phyloP scores from a whole-genome alignment of 2,888 invertebrate species.

The Petrophora chlorosata region DNA sequence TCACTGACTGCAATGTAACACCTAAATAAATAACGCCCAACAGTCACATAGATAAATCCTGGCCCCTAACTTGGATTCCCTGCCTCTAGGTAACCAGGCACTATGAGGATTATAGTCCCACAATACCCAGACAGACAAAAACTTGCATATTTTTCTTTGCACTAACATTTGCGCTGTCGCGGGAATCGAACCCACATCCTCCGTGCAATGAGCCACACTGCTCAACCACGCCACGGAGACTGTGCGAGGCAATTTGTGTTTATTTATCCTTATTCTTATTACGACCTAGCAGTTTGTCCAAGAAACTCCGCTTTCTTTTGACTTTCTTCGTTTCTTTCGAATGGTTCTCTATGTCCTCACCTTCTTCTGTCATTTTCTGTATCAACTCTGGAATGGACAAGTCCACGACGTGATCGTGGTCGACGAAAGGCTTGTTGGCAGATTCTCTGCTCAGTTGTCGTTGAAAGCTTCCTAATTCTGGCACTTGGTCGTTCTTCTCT shows the following conservation, averaged over 20 bases:
- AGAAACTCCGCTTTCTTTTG: conserved; percentile 77
- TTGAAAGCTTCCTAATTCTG: conserved; percentile 64
- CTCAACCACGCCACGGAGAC: too few species aligned
- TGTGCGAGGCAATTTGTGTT: too few species aligned
- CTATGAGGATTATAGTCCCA: too few species aligned
- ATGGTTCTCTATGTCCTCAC: conserved; percentile 61
- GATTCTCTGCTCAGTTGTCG: conserved; percentile 64
- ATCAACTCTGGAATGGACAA: conserved; percentile 72
- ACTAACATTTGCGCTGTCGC: too few species aligned
- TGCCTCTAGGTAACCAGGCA: too few species aligned
- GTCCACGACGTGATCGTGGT: conserved; percentile 57
- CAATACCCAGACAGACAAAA: too few species aligned
- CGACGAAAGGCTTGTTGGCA: conserved; percentile 47
- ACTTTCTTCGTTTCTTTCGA: conserved; percentile 65
- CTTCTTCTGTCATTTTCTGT: conserved; percentile 71
- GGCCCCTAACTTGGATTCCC: too few species aligned
- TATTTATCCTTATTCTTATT: conserved; percentile 67
- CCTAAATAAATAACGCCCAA: too few species aligned
- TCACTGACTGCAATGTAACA: conserved; percentile 49
- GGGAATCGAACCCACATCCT: too few species aligned
- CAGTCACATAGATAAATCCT: too few species aligned
- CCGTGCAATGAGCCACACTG: too few species aligned
- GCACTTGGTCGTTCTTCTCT: conserved; percentile 70
- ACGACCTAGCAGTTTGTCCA: conserved; percentile 76
- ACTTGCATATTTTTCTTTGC: too few species aligned